phyloP scores from a whole-genome alignment of 2,888 invertebrate genomes.

The Micropterix aruncella region DNA sequence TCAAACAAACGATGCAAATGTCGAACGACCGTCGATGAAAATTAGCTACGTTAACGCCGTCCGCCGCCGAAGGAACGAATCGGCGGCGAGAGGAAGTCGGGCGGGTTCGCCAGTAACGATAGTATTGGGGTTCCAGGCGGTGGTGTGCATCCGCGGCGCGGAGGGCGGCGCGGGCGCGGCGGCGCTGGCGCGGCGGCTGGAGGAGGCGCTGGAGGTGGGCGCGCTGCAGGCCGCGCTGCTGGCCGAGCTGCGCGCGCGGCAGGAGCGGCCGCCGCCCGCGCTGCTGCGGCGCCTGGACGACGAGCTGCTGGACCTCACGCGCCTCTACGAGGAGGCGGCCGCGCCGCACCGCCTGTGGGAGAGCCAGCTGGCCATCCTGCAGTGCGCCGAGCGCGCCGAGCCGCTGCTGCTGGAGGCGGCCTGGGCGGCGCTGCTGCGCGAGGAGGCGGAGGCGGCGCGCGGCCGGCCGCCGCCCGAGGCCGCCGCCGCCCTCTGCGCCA shows the following conservation, averaged over 20 bases:
- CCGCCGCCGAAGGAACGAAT: no score
- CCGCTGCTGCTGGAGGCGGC: conserved; percentile 75
- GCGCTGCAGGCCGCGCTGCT: conserved; percentile 63
- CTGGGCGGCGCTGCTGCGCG: conserved; percentile 73
- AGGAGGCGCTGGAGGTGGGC: conserved; percentile 88
- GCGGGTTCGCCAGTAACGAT: no score
- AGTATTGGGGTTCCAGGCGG: conserved; percentile 53
- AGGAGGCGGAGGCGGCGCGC: conserved; percentile 39
- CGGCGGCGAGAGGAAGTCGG: no score
- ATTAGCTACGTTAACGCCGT: no score
- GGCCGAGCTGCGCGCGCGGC: conserved; percentile 21
- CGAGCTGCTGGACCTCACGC: conserved; percentile 71
- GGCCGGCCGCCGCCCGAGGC: conserved; percentile 33
- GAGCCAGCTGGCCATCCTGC: conserved; percentile 87
- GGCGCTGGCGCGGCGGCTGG: conserved; percentile 73
- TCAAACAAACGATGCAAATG: no score
- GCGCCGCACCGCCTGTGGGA: conserved; percentile 84
- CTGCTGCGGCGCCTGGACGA: conserved; percentile 63
- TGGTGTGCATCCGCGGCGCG: conserved; percentile 90
- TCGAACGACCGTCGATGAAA: no score
- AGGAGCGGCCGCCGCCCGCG: conserved; percentile 45
- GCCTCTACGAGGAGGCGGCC: conserved; percentile 86
- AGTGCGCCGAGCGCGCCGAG: conserved; percentile 89
- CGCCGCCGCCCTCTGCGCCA: conserved; percentile 54
- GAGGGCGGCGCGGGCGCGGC: conserved; percentile 60